A percentile compares a stretch with the other conserved stretches of the same genome.
These are phyloP conservation scores for Aphis gossypii DNA, from an alignment of 1,140 invertebrate genomes.

Conservation along the genomic window DNA sequence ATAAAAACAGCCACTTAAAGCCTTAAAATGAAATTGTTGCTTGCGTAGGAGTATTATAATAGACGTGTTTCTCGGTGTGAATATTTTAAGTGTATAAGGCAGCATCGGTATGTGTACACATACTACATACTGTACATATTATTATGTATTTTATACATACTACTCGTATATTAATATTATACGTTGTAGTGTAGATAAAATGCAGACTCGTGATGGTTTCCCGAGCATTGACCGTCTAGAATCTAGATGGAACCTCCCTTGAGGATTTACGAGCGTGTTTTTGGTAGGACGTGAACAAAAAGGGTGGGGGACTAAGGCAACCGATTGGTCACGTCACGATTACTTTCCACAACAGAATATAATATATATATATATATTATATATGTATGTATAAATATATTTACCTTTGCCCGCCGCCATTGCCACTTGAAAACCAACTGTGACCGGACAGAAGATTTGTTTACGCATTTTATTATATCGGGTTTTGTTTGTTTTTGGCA, in stretches of 20 bases:
- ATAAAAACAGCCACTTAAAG: neutral
- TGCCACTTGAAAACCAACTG: neutral
- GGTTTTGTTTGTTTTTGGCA: constrained; percentile 39
- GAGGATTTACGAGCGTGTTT: neutral
- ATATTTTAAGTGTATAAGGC: constrained; percentile 2
- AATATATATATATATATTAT: neutral
- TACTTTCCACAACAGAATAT: neutral
- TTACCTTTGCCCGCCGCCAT: neutral
- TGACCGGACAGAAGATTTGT: constrained; percentile 18
- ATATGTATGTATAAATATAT: neutral
- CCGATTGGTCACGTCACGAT: neutral
- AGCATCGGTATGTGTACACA: neutral
- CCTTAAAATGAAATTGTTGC: neutral
- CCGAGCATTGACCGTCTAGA: neutral
- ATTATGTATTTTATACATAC: neutral
- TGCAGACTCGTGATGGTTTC: neutral
- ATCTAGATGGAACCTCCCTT: neutral
- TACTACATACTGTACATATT: neutral
- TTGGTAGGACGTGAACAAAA: neutral
- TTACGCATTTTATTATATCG: neutral
- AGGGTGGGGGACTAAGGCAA: neutral
- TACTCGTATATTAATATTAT: neutral
- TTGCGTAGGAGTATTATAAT: neutral
- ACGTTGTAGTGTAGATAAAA: neutral
- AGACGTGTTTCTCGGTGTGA: neutral